Evolutionary conservation across 2,888 invertebrate genomes (phyloP).

Genomic region (Congeria kusceri): DNA sequence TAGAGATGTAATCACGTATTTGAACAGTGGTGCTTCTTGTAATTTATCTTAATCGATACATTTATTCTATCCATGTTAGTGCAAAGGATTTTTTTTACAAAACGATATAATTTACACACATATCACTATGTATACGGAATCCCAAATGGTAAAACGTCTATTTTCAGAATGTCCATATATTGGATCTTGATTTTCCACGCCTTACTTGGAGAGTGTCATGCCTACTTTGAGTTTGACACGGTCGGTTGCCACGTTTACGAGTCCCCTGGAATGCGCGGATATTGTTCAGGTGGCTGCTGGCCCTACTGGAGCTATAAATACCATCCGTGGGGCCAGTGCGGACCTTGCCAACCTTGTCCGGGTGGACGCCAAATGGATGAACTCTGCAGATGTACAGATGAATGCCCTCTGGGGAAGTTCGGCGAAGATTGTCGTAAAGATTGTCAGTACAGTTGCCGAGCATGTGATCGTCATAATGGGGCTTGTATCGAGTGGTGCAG

Average conservation of each 20-base stretch:
- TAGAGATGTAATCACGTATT: too few relatives aligned
- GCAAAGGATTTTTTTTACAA: too few relatives aligned
- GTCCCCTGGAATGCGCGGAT: not conserved
- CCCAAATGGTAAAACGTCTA: too few relatives aligned
- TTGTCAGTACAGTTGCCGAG: constrained; percentile 1
- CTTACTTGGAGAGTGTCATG: too few relatives aligned
- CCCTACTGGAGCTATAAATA: not conserved
- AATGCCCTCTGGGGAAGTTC: constrained; percentile 11
- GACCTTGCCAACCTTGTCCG: constrained; percentile 6
- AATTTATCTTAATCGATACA: too few relatives aligned
- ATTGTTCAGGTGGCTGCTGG: not conserved
- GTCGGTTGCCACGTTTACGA: constrained; percentile 2
- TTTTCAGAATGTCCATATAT: too few relatives aligned
- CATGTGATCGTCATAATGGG: constrained; percentile 5
- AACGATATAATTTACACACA: too few relatives aligned
- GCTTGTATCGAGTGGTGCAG: constrained; percentile 13
- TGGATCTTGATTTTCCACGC: too few relatives aligned
- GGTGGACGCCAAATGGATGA: constrained; percentile 1
- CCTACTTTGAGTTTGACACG: too few relatives aligned
- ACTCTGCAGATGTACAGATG: constrained; percentile 15
- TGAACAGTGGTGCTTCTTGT: too few relatives aligned
- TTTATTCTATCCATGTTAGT: too few relatives aligned
- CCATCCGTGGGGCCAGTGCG: not conserved
- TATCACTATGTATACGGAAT: too few relatives aligned
- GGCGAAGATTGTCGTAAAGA: constrained; percentile 2